phyloP scores from a whole-genome alignment of 1,140 invertebrate species.

The Sycophila sp. region DNA sequence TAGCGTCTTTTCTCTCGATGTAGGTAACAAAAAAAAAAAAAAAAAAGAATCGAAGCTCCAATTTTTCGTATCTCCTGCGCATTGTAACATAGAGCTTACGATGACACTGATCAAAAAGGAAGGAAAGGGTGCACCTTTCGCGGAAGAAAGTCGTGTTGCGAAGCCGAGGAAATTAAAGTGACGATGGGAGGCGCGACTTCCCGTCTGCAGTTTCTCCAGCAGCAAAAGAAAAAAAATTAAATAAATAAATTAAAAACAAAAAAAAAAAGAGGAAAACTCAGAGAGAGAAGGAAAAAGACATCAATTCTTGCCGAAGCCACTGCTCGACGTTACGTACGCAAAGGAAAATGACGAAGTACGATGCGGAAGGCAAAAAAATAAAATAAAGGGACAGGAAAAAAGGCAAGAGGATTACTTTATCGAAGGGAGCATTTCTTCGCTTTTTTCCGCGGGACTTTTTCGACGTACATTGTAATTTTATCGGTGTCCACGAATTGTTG shows the following conservation, averaged over 20 bases:
- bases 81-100: constrained; percentile 61
- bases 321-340: neutral
- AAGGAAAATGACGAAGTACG: neutral
- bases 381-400: neutral
- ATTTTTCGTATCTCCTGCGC: constrained; percentile 47
- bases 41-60: constrained; percentile 26
- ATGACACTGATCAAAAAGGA: too few relatives aligned
- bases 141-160: too few relatives aligned
- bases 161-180: too few relatives aligned
- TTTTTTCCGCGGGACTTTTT: neutral
- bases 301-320: neutral
- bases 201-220: too few relatives aligned
- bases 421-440: too few relatives aligned
- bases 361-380: too few relatives aligned
- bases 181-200: too few relatives aligned
- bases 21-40: constrained; percentile 23
- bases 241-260: too few relatives aligned
- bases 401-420: too few relatives aligned
- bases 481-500: constrained; percentile 13
- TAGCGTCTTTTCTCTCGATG: constrained; percentile 19
- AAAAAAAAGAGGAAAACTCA: neutral
- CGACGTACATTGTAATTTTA: constrained; percentile 20
- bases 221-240: too few relatives aligned
- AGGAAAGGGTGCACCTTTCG: too few relatives aligned
- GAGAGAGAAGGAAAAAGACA: constrained; percentile 13